Conservation (phyloP, 2,888 invertebrate species). For the Ceramica pisi region DNA sequence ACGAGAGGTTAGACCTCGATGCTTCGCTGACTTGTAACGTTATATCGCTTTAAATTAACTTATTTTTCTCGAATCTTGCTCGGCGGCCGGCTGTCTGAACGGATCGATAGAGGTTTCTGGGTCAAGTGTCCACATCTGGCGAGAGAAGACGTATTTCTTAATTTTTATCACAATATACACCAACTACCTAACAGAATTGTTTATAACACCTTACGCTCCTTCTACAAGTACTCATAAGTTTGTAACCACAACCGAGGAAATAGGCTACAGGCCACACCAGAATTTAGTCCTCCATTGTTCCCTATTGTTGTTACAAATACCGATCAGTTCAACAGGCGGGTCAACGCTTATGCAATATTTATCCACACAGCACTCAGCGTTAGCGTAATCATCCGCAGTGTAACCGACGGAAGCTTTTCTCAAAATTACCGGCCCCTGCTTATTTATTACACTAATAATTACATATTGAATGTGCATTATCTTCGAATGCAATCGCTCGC, state of each 20-base stretch:
- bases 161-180: slow-evolving; percentile 25
- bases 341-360: slow-evolving; percentile 79
- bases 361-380: slow-evolving; percentile 72
- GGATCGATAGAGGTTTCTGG: slow-evolving; percentile 73
- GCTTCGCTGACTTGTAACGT: slow-evolving; percentile 67
- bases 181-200: slow-evolving; percentile 8
- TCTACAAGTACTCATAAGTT: slow-evolving; percentile 24
- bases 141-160: slow-evolving; percentile 59
- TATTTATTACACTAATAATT: slow-evolving; percentile 68
- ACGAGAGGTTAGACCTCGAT: slow-evolving; percentile 62
- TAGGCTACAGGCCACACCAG: slow-evolving; percentile 58
- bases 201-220: slow-evolving; percentile 23
- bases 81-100: slow-evolving; percentile 67
- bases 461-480: slow-evolving; percentile 63
- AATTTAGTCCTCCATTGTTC: slow-evolving; percentile 74
- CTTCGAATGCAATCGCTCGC: slow-evolving; percentile 57
- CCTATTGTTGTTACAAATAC: slow-evolving; percentile 73
- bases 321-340: slow-evolving; percentile 67
- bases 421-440: slow-evolving; percentile 70
- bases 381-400: slow-evolving; percentile 80
- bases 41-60: slow-evolving; percentile 63
- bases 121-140: slow-evolving; percentile 70
- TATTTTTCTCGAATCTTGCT: slow-evolving; percentile 68
- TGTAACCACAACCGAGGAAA: slow-evolving; percentile 46
- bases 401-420: slow-evolving; percentile 76